phyloP scores from a whole-genome alignment of 2,797 vertebrate genomes.

The Anguilla pacifica region DNA sequence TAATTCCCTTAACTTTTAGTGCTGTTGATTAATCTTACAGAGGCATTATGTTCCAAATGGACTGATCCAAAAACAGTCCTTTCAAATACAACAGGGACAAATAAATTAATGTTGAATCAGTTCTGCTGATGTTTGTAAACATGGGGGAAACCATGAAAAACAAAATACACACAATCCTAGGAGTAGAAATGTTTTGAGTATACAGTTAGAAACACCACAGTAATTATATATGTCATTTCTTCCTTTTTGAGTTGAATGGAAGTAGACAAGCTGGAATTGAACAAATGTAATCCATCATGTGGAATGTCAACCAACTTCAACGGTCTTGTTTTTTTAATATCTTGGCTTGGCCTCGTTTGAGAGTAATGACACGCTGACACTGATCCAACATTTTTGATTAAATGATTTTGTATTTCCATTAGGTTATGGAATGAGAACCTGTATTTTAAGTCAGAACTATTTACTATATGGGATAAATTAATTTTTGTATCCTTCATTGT shows the following conservation, averaged over 20 bases:
- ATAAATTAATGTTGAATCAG: slow-evolving; percentile 41
- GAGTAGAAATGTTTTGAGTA: neutral
- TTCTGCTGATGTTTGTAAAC: slow-evolving; percentile 49
- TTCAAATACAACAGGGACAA: slow-evolving; percentile 45
- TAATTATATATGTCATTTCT: slow-evolving; percentile 17
- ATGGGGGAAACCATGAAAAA: slow-evolving; percentile 14
- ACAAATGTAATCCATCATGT: slow-evolving; percentile 11
- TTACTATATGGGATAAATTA: neutral
- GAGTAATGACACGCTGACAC: neutral
- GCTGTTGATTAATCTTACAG: slow-evolving; percentile 44
- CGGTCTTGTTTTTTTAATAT: neutral
- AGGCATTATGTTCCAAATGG: slow-evolving; percentile 52
- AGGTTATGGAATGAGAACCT: neutral
- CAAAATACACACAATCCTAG: slow-evolving; percentile 2
- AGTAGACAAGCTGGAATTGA: slow-evolving; percentile 12
- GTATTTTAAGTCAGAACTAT: neutral
- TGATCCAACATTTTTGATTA: neutral
- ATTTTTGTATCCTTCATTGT: neutral
- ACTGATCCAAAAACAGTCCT: slow-evolving; percentile 52
- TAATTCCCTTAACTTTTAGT: slow-evolving; percentile 46
- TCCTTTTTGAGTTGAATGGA: neutral
- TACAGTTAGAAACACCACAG: neutral
- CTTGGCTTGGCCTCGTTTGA: neutral
- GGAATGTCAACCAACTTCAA: slow-evolving; percentile 7
- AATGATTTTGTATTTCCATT: neutral